phyloP scores from a whole-genome alignment of 2,888 invertebrate genomes.

The Dilophus febrilis region DNA sequence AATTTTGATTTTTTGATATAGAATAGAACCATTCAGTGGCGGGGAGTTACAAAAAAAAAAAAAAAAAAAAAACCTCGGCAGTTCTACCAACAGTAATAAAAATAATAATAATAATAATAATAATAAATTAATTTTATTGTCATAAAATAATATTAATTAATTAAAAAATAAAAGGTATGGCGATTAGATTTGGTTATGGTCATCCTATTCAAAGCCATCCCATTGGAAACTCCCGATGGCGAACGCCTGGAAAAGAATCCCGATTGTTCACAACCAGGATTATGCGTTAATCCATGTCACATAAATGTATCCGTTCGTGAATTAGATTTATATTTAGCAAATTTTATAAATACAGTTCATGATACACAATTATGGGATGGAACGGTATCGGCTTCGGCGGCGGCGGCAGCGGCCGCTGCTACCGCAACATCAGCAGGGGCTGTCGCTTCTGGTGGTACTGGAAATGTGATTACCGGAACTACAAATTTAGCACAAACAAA shows the following conservation, averaged over 20 bases:
- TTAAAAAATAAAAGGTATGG: conserved; percentile 84
- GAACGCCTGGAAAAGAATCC: conserved; percentile 96
- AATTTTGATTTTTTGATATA: too few relatives aligned
- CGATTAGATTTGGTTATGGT: conserved; percentile 98
- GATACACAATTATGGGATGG: conserved; percentile 37
- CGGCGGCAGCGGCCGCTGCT: background rate
- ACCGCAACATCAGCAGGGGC: too few relatives aligned
- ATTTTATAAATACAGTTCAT: conserved; percentile 92
- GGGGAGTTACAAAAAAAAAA: too few relatives aligned
- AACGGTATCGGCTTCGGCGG: background rate
- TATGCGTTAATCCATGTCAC: conserved; percentile 99
- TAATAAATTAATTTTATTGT: too few relatives aligned
- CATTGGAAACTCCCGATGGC: conserved; percentile 97
- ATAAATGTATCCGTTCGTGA: conserved; percentile 99
- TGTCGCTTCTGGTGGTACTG: too few relatives aligned
- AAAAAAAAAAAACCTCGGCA: background rate
- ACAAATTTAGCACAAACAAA: background rate
- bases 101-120: too few relatives aligned
- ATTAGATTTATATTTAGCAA: conserved; percentile 95
- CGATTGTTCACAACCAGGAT: conserved; percentile 88
- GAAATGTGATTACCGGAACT: too few relatives aligned
- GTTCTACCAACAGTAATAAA: too few relatives aligned
- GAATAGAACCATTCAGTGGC: too few relatives aligned
- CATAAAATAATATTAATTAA: too few relatives aligned
- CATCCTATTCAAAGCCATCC: conserved; percentile 98